Evolutionary conservation across 2,113 vertebrate species (phyloP).

Genomic region (Daphoenositta chrysoptera): DNA sequence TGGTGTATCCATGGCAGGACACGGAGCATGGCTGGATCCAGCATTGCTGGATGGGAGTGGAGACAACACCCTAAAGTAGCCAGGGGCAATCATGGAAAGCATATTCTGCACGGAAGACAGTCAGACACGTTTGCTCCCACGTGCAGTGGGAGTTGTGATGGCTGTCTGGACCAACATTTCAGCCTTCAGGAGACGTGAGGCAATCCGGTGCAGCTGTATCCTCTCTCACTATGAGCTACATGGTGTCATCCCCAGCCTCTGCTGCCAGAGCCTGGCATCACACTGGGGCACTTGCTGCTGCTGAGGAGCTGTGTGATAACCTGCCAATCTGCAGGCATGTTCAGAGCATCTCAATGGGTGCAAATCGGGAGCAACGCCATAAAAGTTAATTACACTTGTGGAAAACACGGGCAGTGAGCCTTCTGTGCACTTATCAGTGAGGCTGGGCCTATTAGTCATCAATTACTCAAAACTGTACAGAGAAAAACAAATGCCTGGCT

Average conservation of each 20-base stretch:
- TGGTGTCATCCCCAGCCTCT: neutral
- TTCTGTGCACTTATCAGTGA: neutral
- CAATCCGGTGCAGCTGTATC: neutral
- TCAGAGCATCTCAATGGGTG: neutral
- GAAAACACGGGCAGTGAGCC: neutral
- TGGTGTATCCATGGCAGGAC: neutral
- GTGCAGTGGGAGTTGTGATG: neutral
- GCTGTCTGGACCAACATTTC: neutral
- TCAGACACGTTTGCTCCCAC: neutral
- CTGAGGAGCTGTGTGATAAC: neutral
- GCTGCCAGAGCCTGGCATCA: neutral
- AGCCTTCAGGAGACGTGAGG: conserved; percentile 4
- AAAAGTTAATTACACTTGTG: neutral
- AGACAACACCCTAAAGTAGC: neutral
- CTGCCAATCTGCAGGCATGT: neutral
- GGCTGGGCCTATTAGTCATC: neutral
- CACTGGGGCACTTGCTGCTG: neutral
- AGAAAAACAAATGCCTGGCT: neutral
- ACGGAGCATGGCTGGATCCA: neutral
- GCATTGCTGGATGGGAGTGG: neutral
- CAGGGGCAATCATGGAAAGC: neutral
- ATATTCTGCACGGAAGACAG: neutral
- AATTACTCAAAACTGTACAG: neutral
- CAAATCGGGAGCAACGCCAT: neutral
- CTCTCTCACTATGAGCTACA: neutral